Evolutionary conservation across 2,113 vertebrate genomes (phyloP).

Genomic region (Toxotes jaculatrix): DNA sequence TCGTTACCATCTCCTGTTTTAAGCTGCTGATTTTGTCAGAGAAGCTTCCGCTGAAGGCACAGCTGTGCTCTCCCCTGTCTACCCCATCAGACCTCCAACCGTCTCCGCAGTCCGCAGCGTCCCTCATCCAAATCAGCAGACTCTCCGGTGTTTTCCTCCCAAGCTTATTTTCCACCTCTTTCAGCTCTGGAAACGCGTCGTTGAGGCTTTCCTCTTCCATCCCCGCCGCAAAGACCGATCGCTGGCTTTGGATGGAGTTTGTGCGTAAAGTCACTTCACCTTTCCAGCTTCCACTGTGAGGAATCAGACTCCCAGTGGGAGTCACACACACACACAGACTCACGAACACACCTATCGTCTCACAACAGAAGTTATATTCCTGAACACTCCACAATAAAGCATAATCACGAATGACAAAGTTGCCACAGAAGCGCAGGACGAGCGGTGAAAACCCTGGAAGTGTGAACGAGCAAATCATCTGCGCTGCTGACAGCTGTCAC

Average conservation of each 20-base stretch:
- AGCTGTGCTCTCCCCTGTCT: slow-evolving; percentile 38
- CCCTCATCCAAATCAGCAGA: slow-evolving; percentile 85
- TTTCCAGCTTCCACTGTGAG: not conserved
- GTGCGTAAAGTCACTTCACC: slow-evolving; percentile 39
- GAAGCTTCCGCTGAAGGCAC: slow-evolving; percentile 51
- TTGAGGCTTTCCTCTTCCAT: slow-evolving; percentile 78
- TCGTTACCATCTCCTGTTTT: slow-evolving; percentile 89
- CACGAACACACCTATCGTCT: not conserved
- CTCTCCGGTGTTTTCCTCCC: slow-evolving; percentile 88
- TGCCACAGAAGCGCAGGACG: slow-evolving; percentile 14
- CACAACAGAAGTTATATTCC: slow-evolving; percentile 29
- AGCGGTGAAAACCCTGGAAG: slow-evolving; percentile 60
- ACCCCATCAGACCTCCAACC: slow-evolving; percentile 45
- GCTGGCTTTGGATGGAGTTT: not conserved
- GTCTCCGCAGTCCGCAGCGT: slow-evolving; percentile 66
- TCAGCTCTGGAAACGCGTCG: slow-evolving; percentile 81
- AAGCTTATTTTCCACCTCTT: slow-evolving; percentile 88
- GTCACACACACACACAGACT: not conserved
- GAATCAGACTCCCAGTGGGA: not conserved
- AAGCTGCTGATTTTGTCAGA: slow-evolving; percentile 86
- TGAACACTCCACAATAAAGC: slow-evolving; percentile 45
- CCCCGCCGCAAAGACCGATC: not conserved
- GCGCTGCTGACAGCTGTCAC: slow-evolving; percentile 34
- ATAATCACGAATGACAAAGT: not conserved
- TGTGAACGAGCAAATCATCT: slow-evolving; percentile 6